These are phyloP conservation scores for Cephus sareptanus DNA, from an alignment of 2,888 invertebrate genomes.

Conservation along the genomic window DNA sequence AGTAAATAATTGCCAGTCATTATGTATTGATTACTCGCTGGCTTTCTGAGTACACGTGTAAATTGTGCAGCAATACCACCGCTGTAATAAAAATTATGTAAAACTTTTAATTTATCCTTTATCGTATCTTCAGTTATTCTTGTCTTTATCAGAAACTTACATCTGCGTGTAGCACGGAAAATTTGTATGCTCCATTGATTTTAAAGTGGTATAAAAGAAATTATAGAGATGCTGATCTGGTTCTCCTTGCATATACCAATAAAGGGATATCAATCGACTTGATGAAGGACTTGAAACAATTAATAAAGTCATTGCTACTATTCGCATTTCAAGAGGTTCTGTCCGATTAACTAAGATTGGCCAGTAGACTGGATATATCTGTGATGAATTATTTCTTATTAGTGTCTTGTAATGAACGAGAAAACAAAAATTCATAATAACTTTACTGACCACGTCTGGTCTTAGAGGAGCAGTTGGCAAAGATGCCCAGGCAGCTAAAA, in stretches of 20 bases:
- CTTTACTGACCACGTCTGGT: constrained; percentile 66
- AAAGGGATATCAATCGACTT: constrained; percentile 75
- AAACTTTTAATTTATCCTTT: background rate
- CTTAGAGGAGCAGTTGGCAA: constrained; percentile 68
- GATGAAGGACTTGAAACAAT: constrained; percentile 75
- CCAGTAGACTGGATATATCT: constrained; percentile 74
- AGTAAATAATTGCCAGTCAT: constrained; percentile 79
- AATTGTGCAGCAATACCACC: constrained; percentile 75
- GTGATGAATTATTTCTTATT: background rate
- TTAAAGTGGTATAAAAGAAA: constrained; percentile 78
- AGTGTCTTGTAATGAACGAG: background rate
- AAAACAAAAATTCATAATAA: background rate
- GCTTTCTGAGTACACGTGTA: constrained; percentile 72
- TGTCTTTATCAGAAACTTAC: constrained; percentile 65
- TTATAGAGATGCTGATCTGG: constrained; percentile 74
- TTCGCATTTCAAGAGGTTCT: constrained; percentile 75
- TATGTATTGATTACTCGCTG: constrained; percentile 71
- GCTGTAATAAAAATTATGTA: constrained; percentile 61
- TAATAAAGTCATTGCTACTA: constrained; percentile 75
- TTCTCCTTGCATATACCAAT: constrained; percentile 75
- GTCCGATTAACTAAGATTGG: constrained; percentile 77
- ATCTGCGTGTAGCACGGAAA: constrained; percentile 76
- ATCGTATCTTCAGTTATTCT: background rate
- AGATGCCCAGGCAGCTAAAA: constrained; percentile 77
- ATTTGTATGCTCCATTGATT: constrained; percentile 75